These are phyloP conservation scores for Morone saxatilis DNA, from an alignment of 2,113 vertebrate genomes.

Conservation along the genomic window DNA sequence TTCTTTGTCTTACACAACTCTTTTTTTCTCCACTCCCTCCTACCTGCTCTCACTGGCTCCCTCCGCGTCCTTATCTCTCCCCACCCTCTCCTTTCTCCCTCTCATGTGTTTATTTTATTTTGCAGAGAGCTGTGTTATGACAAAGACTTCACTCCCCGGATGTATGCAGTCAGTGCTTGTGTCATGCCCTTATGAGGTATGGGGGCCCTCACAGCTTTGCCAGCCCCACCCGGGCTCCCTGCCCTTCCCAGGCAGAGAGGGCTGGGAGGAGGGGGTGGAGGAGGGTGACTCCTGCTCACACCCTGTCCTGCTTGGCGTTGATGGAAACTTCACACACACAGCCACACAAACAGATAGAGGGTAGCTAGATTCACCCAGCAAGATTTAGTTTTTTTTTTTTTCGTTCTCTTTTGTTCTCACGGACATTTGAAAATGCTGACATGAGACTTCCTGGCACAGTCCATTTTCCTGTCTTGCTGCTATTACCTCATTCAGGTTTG, in stretches of 20 bases:
- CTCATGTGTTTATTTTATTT: conserved; percentile 79
- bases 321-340: conserved; percentile 47
- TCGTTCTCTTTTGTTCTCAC: conserved; percentile 46
- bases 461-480: conserved; percentile 66
- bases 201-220: conserved; percentile 72
- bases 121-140: conserved; percentile 77
- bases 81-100: conserved; percentile 56
- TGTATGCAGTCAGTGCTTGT: conserved; percentile 77
- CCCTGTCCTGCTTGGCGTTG: conserved; percentile 56
- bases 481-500: conserved; percentile 74
- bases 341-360: conserved; percentile 15
- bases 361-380: conserved; percentile 42
- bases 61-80: conserved; percentile 66
- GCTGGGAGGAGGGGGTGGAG: conserved; percentile 51
- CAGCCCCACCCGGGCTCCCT: conserved; percentile 65
- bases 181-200: conserved; percentile 82
- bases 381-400: conserved; percentile 22
- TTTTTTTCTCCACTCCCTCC: conserved; percentile 14
- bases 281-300: conserved; percentile 66
- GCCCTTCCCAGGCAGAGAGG: conserved; percentile 61
- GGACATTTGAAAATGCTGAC: conserved; percentile 70
- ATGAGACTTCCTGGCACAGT: conserved; percentile 70
- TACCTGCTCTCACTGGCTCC: conserved; percentile 51
- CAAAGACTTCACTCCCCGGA: conserved; percentile 79
- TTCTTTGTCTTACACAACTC: conserved; percentile 41